Conservation (phyloP, 2,888 invertebrate species). For the Acleris laterana region DNA sequence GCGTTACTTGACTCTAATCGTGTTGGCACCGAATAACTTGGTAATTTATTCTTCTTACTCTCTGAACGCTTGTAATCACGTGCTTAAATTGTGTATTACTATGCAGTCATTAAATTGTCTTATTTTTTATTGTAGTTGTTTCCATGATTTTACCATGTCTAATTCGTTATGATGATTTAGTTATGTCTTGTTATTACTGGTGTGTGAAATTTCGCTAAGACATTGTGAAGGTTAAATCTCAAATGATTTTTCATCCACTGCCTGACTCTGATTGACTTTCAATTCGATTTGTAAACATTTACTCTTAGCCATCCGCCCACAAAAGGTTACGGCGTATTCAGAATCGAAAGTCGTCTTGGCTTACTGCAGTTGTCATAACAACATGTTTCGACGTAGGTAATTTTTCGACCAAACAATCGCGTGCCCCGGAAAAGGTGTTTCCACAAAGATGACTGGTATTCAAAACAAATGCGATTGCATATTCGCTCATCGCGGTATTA, state of each 20-base stretch:
- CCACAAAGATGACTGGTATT: constrained; percentile 24
- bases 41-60: constrained; percentile 40
- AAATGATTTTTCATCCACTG: constrained; percentile 25
- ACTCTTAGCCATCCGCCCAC: constrained; percentile 4
- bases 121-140: constrained; percentile 27
- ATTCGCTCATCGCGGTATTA: constrained; percentile 20
- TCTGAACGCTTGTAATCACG: constrained; percentile 29
- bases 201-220: constrained; percentile 25
- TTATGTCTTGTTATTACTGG: constrained; percentile 25
- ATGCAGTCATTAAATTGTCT: constrained; percentile 31
- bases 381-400: constrained; percentile 33
- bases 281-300: constrained; percentile 32
- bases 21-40: constrained; percentile 59
- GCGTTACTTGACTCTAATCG: constrained; percentile 65
- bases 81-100: constrained; percentile 25
- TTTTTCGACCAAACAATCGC: constrained; percentile 34
- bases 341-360: constrained; percentile 37
- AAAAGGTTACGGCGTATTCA: constrained; percentile 32
- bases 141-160: constrained; percentile 24
- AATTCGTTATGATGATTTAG: constrained; percentile 27
- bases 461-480: constrained; percentile 25
- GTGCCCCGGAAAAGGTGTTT: constrained; percentile 34
- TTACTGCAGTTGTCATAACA: constrained; percentile 35
- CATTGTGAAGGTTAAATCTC: constrained; percentile 17
- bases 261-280: constrained; percentile 27